These are phyloP conservation scores for Pocillopora verrucosa DNA, from an alignment of 64 coral and sea anemone genomes.

Conservation along the genomic window DNA sequence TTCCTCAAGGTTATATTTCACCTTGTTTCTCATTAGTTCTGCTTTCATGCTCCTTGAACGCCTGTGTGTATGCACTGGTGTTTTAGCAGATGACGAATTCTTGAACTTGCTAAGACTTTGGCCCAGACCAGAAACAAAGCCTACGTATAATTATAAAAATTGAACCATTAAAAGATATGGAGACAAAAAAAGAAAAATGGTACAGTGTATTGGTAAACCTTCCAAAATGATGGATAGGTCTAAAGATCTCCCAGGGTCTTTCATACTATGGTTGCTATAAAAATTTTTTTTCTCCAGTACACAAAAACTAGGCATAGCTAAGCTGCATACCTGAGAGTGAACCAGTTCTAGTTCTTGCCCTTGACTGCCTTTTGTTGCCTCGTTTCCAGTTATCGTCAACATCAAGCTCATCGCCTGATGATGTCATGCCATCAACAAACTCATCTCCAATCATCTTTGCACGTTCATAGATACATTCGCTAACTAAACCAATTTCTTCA, in stretches of 20 bases:
- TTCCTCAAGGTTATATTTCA: constrained; percentile 29
- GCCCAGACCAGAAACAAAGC: constrained; percentile 92
- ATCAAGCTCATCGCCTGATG: constrained; percentile 98
- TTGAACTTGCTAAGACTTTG: constrained; percentile 87
- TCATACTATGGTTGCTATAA: too few species aligned
- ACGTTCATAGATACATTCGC: constrained; percentile 76
- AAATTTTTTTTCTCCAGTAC: too few species aligned
- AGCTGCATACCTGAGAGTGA: constrained; percentile 83
- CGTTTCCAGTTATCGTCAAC: constrained; percentile 47
- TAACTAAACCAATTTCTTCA: constrained; percentile 75
- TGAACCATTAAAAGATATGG: background rate
- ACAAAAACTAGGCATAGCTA: background rate
- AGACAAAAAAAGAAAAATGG: background rate
- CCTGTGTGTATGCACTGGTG: constrained; percentile 63
- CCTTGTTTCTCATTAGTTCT: constrained; percentile 78
- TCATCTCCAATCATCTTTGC: constrained; percentile 81
- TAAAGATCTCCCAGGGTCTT: too few species aligned
- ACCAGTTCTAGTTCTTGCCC: constrained; percentile 72
- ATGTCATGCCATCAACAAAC: constrained; percentile 70
- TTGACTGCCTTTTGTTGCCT: constrained; percentile 46
- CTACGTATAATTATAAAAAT: constrained; percentile 25
- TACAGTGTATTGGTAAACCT: background rate
- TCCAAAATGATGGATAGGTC: too few species aligned
- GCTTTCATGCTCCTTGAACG: constrained; percentile 96
- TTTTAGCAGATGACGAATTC: constrained; percentile 39